Conservation (phyloP, 2,797 vertebrate species). For the Amniataba percoides region DNA sequence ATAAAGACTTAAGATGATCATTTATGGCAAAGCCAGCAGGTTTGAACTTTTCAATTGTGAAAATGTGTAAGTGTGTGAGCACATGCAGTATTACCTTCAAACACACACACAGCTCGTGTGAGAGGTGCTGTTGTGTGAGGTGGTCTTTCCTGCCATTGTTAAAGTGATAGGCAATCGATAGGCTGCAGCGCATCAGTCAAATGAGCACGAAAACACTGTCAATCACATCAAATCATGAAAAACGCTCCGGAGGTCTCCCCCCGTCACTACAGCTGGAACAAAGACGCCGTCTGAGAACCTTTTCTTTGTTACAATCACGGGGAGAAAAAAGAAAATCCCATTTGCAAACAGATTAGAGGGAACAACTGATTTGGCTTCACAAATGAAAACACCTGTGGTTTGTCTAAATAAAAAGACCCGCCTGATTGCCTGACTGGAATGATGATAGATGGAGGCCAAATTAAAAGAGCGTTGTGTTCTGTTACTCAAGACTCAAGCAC, state of each 20-base stretch:
- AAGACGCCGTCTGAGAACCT: background rate
- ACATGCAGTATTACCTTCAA: background rate
- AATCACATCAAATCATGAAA: slow-evolving; percentile 36
- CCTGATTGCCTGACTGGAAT: slow-evolving; percentile 33
- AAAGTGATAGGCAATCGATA: slow-evolving; percentile 59
- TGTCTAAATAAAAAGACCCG: background rate
- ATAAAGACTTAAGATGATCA: background rate
- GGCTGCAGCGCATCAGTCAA: slow-evolving; percentile 37
- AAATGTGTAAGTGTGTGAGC: background rate
- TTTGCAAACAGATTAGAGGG: slow-evolving; percentile 28
- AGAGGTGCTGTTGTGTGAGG: slow-evolving; percentile 13
- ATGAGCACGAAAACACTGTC: slow-evolving; percentile 27
- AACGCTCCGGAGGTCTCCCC: too few relatives aligned
- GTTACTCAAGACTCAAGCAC: background rate
- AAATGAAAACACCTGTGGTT: slow-evolving; percentile 35
- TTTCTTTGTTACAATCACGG: background rate
- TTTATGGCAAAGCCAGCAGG: background rate
- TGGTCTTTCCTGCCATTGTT: slow-evolving; percentile 20
- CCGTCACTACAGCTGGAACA: slow-evolving; percentile 12
- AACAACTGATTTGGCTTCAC: slow-evolving; percentile 32
- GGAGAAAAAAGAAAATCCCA: background rate
- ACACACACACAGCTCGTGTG: background rate
- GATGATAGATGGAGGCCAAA: background rate
- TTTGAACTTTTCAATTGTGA: slow-evolving; percentile 3
- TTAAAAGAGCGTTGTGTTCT: background rate